Base-by-base conservation (phyloP, 2,888 invertebrate species). In the Morinoia aosen region DNA sequence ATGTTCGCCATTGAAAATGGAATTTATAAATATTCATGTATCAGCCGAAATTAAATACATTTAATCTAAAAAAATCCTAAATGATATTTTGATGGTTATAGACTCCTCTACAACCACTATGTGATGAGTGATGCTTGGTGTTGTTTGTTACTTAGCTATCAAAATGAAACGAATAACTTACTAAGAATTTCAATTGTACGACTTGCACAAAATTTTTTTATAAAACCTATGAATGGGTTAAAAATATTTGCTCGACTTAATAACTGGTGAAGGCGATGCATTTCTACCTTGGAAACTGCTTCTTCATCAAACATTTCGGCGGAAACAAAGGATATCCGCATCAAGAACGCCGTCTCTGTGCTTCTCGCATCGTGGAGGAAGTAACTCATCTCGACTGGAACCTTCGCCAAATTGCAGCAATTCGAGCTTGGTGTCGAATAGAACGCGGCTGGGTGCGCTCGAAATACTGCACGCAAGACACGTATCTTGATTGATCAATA, bases 401-500 rank as follows among this genome's bases (percentile, higher is more conserved):
- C 76, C 76, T 76, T 76, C 76, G 76, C 25, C 76, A 76, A 76
- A 76, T 76, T 76, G 76, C 76, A 76, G 33, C 76, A 76, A 76
- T 76, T 76, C 90, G 40, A 90, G 90, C 90, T 19, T 90, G 90
- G 90, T 90, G 48, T 90, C 48, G 90, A 90, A 48, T 48, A 90
- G 48, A 40, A 40, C 90, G 39, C 48, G 90, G 16, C 48, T 14
- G 90, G 48, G 90, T 90, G 90, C 39, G 40, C 90, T 90, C 90
- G 40, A 90, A 90, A 90, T 40, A 90, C 90, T 40, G 90, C 39
- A 90, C 48, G 90, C 90, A 90, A 90, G 90, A 90, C 90, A 90
- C 90, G 90, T 90, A 90, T 90, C 90, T 90, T 90, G 90, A 90
- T 90, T 90, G 90, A 90, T 90, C 90, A 90, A 90, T 90, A 90